A percentile compares a stretch with the other conserved stretches of the same genome.
Conservation (phyloP, 2,888 invertebrate genomes). For the Teleiodes luculella region DNA sequence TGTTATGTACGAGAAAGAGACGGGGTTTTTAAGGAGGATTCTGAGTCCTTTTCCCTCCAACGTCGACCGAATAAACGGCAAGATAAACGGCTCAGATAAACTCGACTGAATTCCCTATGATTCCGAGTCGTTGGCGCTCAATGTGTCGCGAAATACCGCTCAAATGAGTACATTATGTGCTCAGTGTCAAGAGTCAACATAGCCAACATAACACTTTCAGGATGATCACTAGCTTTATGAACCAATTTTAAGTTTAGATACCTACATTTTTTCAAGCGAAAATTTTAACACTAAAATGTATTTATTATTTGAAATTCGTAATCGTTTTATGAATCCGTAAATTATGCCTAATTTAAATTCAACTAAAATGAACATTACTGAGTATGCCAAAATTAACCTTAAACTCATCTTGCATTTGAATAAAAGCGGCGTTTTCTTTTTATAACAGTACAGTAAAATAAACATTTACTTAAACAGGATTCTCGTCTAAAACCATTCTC, state of each 20-base stretch:
- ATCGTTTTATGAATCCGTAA: too few species aligned
- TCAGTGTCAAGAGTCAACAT: neutral
- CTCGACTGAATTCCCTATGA: conserved; percentile 25
- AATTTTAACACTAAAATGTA: too few species aligned
- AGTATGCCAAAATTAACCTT: too few species aligned
- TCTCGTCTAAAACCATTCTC: neutral
- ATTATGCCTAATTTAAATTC: too few species aligned
- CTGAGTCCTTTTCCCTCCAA: conserved; percentile 16
- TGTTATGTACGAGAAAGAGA: conserved; percentile 22
- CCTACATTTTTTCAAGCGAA: too few species aligned
- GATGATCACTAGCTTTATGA: neutral
- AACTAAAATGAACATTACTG: too few species aligned
- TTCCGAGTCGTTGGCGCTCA: conserved; percentile 24
- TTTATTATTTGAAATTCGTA: too few species aligned
- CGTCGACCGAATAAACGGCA: conserved; percentile 24
- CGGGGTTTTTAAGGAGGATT: conserved; percentile 21
- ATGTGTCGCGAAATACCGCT: conserved; percentile 22
- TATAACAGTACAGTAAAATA: too few species aligned
- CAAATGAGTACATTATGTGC: conserved; percentile 17
- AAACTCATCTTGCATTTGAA: too few species aligned
- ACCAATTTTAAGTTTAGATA: too few species aligned
- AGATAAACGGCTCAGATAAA: conserved; percentile 31
- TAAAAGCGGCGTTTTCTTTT: too few species aligned
- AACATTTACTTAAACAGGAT: too few species aligned
- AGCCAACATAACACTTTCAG: neutral